Percentiles rank a stretch among this genome's conserved stretches.
Conservation (phyloP, 1,140 invertebrate species). For the Campoletis sonorensis region DNA sequence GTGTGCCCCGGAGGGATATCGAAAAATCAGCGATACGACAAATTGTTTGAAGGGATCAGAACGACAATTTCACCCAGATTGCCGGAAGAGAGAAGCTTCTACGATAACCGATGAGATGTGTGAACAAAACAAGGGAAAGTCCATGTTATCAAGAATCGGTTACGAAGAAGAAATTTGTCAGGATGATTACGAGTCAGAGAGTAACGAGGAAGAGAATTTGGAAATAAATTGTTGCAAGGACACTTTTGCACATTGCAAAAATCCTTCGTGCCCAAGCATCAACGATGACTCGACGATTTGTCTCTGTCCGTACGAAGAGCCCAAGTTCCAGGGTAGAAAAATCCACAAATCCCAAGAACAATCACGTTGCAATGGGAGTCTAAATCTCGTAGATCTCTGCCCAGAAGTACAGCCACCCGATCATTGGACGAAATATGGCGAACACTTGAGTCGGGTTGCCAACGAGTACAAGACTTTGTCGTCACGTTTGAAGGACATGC, state of each 20-base stretch:
- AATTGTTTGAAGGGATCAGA: neutral
- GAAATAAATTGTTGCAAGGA: neutral
- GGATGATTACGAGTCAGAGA: constrained; percentile 10
- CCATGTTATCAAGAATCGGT: constrained; percentile 16
- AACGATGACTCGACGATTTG: constrained; percentile 26
- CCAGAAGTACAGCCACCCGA: constrained; percentile 37
- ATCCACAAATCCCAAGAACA: neutral
- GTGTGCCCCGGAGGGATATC: neutral
- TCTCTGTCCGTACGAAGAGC: neutral
- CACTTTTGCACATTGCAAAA: neutral
- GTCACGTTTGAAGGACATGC: constrained; percentile 46
- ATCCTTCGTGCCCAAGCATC: neutral
- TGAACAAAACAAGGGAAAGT: neutral
- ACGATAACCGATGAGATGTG: neutral
- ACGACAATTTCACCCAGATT: neutral
- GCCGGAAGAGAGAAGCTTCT: neutral
- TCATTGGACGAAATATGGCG: constrained; percentile 40
- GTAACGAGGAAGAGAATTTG: neutral
- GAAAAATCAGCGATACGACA: neutral
- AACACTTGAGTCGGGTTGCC: constrained; percentile 40
- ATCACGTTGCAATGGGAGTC: neutral
- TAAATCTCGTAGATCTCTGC: constrained; percentile 23
- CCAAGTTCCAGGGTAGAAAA: neutral
- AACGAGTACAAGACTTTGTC: constrained; percentile 49
- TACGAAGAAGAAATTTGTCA: constrained; percentile 21